Evolutionary conservation across 2,888 invertebrate genomes (phyloP).

Genomic region (Argyra leucocephala): DNA sequence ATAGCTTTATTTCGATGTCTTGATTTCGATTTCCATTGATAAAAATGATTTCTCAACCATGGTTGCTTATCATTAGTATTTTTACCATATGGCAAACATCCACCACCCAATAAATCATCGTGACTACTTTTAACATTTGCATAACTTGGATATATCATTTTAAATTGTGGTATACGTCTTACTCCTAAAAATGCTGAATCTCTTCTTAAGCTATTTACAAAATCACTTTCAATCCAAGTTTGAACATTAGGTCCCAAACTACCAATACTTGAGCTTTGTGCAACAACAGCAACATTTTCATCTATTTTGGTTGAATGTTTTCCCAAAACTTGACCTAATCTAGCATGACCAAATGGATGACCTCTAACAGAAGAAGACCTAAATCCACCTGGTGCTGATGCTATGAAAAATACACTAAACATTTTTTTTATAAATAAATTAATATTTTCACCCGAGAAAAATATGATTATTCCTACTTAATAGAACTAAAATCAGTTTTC

Average conservation of each 20-base stretch:
- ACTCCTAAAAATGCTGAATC: slow-evolving; percentile 47
- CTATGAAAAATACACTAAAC: slow-evolving; percentile 70
- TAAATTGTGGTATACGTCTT: slow-evolving; percentile 48
- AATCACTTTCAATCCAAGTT: slow-evolving; percentile 69
- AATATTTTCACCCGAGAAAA: slow-evolving; percentile 4
- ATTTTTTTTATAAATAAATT: neutral
- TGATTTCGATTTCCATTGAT: slow-evolving; percentile 72
- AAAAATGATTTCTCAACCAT: slow-evolving; percentile 68
- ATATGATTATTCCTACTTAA: slow-evolving; percentile 54
- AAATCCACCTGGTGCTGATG: slow-evolving; percentile 77
- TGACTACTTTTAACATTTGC: slow-evolving; percentile 78
- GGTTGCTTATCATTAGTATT: slow-evolving; percentile 69
- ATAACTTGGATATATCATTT: slow-evolving; percentile 65
- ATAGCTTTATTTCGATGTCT: slow-evolving; percentile 68
- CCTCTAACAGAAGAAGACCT: slow-evolving; percentile 45
- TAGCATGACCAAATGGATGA: slow-evolving; percentile 54
- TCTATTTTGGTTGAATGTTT: slow-evolving; percentile 52
- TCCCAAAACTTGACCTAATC: slow-evolving; percentile 53
- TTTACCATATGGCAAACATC: slow-evolving; percentile 78
- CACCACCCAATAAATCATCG: slow-evolving; percentile 76
- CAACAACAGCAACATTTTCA: slow-evolving; percentile 61
- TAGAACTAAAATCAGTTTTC: slow-evolving; percentile 67
- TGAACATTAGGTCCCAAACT: slow-evolving; percentile 62
- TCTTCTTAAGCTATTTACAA: slow-evolving; percentile 54
- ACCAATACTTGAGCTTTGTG: slow-evolving; percentile 88